Evolutionary conservation across 2,888 invertebrate species (phyloP), one percentile per base, ranked within the genome.

Genomic region (Volucella inanis): DNA sequence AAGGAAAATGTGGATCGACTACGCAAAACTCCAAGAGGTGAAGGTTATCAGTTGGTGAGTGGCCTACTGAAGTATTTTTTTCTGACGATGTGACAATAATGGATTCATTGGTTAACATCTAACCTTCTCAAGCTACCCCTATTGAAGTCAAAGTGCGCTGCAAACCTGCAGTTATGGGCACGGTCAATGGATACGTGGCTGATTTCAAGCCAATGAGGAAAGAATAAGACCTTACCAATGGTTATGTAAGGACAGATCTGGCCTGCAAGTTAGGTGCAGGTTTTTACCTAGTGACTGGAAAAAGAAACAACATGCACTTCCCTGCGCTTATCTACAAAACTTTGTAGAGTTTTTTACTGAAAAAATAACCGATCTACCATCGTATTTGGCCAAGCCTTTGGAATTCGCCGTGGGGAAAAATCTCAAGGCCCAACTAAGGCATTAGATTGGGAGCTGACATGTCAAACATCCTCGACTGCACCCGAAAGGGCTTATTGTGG

Each of bases 41-140:
- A 72, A 6, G 62, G 54, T 31, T 72, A 62, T 54, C 15, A 64
- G 12, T 57, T 70, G 3, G 70, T 70, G 15, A 57, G 70, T 14
- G 70, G 57, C 31, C 70, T 49, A 1, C 11, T 57, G 9, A 47
- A 47, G 22, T 70, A 50, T 49, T 70, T 49, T 70, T 49, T 0
- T 47, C 70, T 1, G 49, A 70, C 11, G 70, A 55, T 8, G 8
- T 15, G 1, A 49, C 57, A 1, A 55, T 70, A 12, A 70, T 59
- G 39, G 10, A 39, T 11, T 70, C 70, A 15, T n/a, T 70, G 47
- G 49, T 47, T 65, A 12, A 74, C 74, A 18, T 38, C 41, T 3
- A 55, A 74, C 47, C 22, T 65, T 22, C 49, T 74, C 8, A 54
- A 43, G 43, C 39, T 74, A 10, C 74, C 65, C 14, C 18, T 22